These are phyloP conservation scores for Chaenogobius annularis DNA, from an alignment of 2,113 vertebrate species.

Conservation along the genomic window DNA sequence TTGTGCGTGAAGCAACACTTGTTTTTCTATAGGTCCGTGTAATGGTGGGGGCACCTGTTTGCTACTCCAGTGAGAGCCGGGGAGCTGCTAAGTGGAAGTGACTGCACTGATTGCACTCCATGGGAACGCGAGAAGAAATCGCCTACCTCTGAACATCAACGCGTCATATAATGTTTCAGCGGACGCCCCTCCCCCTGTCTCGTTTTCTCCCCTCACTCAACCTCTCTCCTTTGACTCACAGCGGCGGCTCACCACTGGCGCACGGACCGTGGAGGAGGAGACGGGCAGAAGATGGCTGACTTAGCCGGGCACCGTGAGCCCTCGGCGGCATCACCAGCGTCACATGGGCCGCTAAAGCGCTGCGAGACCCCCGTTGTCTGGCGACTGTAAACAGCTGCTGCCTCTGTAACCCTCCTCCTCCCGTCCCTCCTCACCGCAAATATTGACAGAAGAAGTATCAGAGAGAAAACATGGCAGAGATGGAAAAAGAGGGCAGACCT, in stretches of 20 bases:
- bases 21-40: slow-evolving; percentile 3
- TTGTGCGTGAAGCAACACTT: background rate
- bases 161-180: slow-evolving; percentile 83
- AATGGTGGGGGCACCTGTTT: slow-evolving; percentile 62
- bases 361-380: slow-evolving; percentile 75
- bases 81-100: slow-evolving; percentile 55
- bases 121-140: slow-evolving; percentile 76
- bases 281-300: slow-evolving; percentile 92
- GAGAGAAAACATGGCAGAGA: slow-evolving; percentile 95
- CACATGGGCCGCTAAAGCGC: slow-evolving; percentile 71
- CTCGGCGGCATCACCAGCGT: slow-evolving; percentile 77
- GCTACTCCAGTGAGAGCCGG: slow-evolving; percentile 33
- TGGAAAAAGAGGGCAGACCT: slow-evolving; percentile 99
- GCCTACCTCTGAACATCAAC: slow-evolving; percentile 73
- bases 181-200: slow-evolving; percentile 82
- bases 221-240: slow-evolving; percentile 81
- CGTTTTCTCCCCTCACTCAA: slow-evolving; percentile 76
- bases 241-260: slow-evolving; percentile 78
- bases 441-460: slow-evolving; percentile 80
- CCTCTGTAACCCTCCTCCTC: slow-evolving; percentile 25
- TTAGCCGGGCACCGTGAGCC: slow-evolving; percentile 78
- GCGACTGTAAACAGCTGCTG: slow-evolving; percentile 78
- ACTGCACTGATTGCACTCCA: slow-evolving; percentile 62
- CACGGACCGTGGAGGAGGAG: slow-evolving; percentile 78
- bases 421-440: slow-evolving; percentile 65